Base-by-base conservation (phyloP, 2,113 vertebrate genomes). In the Gnathonemus echidnorhynchus region DNA sequence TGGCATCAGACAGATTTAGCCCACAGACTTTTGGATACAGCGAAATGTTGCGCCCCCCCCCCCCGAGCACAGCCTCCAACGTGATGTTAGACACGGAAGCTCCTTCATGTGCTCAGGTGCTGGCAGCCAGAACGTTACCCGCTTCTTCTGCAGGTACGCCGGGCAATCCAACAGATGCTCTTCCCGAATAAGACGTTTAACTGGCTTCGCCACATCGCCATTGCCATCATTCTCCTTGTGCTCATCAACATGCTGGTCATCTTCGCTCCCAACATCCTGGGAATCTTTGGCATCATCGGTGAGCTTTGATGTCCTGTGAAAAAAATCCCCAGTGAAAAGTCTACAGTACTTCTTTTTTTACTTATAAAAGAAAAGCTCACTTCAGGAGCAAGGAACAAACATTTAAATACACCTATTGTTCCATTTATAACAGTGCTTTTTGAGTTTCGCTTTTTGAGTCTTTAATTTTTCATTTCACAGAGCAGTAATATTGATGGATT, bases 241-340 rank as follows among this genome's bases (percentile, higher is more conserved):
- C 94, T 95, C 86, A 99, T 99, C 95, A 99, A 99, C 94, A 93
- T 99, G 88, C 95, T 99, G 50, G 98, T 99, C 92, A 99, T 99
- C 94, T 99, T 99, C 1, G 98, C 98, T 46, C 98, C 98, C 45
- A 98, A 97, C 93, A 99, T 99, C 94, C 94, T 99, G 0, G 98
- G 98, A 92, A 99, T 99, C 95, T 99, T 99, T 0, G 98, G 98
- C 90, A 39, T 99, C 93, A 99, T 99, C 0, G 98, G 98, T 99
- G 94, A 91, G 97, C 94, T 48, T 39, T 21, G 1, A 42, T 46
- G 7, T 87, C 46, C 5, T 45, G 35, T 58, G 27, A 24, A 62
- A 15, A 7, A 52, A 46, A 17, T 15, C 31, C 70, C 2, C 62
- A 66, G n/a, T 66, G 9, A 66, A 66, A 27, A 13, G n/a, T 27